A percentile compares a stretch with the other conserved stretches of the same genome.
Evolutionary conservation across 2,797 vertebrate genomes (phyloP).

Genomic region (Denticeps clupeoides): DNA sequence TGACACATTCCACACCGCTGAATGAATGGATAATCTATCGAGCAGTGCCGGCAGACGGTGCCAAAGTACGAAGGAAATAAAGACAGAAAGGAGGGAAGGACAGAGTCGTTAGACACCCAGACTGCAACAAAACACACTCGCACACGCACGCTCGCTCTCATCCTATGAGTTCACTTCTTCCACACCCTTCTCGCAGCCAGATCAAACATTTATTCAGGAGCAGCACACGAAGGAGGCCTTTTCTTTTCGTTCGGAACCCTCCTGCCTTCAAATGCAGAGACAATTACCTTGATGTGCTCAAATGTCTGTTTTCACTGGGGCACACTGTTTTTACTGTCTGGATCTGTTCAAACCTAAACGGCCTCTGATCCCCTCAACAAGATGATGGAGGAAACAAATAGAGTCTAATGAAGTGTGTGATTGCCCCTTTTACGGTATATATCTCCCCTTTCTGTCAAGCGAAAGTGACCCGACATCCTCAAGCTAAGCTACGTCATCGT

Average conservation of each 20-base stretch:
- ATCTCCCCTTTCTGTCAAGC: no score
- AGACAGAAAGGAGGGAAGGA: constrained; percentile 3
- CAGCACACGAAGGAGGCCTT: constrained; percentile 14
- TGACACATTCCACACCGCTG: constrained; percentile 29
- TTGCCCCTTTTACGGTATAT: no score
- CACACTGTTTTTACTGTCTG: constrained; percentile 2
- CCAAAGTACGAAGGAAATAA: constrained; percentile 1
- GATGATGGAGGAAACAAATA: no score
- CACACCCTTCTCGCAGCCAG: constrained; percentile 27
- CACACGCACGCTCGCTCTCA: neutral
- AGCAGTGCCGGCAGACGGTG: constrained; percentile 9
- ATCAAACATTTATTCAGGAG: constrained; percentile 36
- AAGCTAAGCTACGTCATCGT: no score
- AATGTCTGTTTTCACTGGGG: constrained; percentile 3
- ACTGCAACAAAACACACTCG: neutral
- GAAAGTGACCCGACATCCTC: no score
- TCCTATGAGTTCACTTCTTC: constrained; percentile 35
- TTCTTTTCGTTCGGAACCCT: neutral
- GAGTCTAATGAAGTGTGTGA: no score
- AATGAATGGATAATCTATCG: constrained; percentile 18
- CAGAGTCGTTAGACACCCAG: constrained; percentile 1
- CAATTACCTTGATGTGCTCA: constrained; percentile 9
- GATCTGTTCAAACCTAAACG: no score
- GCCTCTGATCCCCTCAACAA: no score
- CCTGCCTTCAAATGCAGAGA: neutral